Evolutionary conservation across 2,888 invertebrate species (phyloP), one percentile per base, ranked within the genome.

Genomic region (Sepiola atlantica): DNA sequence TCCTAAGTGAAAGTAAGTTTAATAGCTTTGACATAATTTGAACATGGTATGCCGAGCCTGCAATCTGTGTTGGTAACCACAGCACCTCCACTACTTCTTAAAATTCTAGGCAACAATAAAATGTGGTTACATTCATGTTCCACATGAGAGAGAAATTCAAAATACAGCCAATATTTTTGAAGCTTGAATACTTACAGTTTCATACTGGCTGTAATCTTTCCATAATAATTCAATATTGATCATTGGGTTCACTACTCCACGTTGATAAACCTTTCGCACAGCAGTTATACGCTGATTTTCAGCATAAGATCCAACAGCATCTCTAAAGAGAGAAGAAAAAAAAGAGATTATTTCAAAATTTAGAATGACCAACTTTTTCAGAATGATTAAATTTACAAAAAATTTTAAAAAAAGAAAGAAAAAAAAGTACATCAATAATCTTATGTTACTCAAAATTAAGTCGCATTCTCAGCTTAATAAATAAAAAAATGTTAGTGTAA

Each of bases 201-300:
- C 99, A 97, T 99, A 99, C 0, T 98, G 98, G 96, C 99, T 99
- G 97, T 99, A 99, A 96, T 99, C 99, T 97, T 99, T 99, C 98
- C 98, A 98, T 35, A 99, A 98, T 0, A 98, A 98, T 97, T 99
- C 99, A 97, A 99, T 99, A 95, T 99, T 99, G 92, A 99, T 98
- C 98, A 99, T 99, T 0, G 99, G 99, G 94, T 99, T 99, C 55
- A 99, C 98, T 0, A 99, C 99, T 0, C 99, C 99, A 95, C 99
- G 98, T 97, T 99, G 99, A 97, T 99, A 99, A 0, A 99, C 98
- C 98, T 99, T 99, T 93, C 99, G 98, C 8, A 99, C 99, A 1
- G 99, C 99, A 32, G 99, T 99, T 95, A 99, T 99, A 97, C 99
- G 99, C 97, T 99, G 99, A 97, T 99, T 99, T 97, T 99, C 99